phyloP scores from a whole-genome alignment of 2,797 vertebrate species.

The Gallinago solitaria region DNA sequence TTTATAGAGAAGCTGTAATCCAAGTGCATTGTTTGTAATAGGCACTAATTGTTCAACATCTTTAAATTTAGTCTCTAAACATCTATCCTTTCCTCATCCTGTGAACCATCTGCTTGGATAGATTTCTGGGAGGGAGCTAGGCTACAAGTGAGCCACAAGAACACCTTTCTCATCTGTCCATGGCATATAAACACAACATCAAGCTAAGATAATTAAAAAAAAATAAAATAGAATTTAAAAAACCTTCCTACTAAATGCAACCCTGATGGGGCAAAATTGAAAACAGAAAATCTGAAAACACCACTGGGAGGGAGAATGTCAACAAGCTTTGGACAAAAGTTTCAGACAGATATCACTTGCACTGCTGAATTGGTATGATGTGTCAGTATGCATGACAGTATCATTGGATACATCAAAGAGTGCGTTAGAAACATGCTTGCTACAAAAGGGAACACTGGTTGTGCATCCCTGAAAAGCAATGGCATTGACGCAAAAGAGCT shows the following conservation, averaged over 20 bases:
- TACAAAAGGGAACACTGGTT: not conserved
- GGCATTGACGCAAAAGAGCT: constrained; percentile 8
- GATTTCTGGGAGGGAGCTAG: not conserved
- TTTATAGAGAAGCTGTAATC: not conserved
- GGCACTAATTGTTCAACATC: not conserved
- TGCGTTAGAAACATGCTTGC: not conserved
- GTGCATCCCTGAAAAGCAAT: constrained; percentile 5
- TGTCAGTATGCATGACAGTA: constrained; percentile 15
- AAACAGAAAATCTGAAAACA: not conserved
- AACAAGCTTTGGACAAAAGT: constrained; percentile 16
- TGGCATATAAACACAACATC: accelerated
- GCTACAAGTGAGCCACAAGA: not conserved
- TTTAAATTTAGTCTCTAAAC: not conserved
- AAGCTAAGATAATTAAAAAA: no score
- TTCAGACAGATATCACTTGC: not conserved
- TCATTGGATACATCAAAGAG: constrained; percentile 25
- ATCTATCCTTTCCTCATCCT: not conserved
- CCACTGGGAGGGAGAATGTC: not conserved
- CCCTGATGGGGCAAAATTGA: not conserved
- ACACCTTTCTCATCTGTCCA: not conserved
- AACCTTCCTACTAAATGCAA: not conserved
- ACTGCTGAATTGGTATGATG: not conserved
- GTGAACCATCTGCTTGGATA: not conserved
- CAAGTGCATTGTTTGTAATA: not conserved
- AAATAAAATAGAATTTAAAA: not conserved